A percentile compares a stretch with the other conserved stretches of the same genome.
These are phyloP conservation scores for Betta splendens DNA, from an alignment of 2,797 vertebrate genomes.

Conservation along the genomic window DNA sequence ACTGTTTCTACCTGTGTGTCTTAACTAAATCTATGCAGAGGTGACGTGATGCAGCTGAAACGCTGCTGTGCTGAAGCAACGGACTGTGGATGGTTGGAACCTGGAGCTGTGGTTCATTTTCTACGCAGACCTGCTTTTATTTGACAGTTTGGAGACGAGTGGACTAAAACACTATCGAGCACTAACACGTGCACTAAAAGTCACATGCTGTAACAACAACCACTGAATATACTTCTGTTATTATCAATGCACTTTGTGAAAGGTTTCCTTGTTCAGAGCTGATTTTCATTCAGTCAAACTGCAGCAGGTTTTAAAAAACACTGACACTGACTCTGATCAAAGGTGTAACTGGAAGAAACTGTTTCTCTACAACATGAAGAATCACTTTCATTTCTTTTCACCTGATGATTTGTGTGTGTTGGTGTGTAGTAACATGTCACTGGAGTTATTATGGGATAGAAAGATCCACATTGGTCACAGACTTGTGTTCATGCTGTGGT, in stretches of 20 bases:
- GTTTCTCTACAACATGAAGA: neutral
- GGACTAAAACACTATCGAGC: no score
- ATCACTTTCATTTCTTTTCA: neutral
- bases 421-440: constrained; percentile 14
- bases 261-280: constrained; percentile 3
- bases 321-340: no score
- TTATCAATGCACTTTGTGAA: constrained; percentile 32
- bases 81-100: no score
- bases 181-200: constrained; percentile 52
- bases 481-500: constrained; percentile 31
- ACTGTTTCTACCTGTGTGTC: constrained; percentile 72
- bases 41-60: constrained; percentile 44
- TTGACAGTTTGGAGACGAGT: no score
- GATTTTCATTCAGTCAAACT: neutral
- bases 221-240: constrained; percentile 8
- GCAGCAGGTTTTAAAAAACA: no score
- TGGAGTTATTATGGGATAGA: constrained; percentile 12
- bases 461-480: constrained; percentile 4
- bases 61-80: constrained; percentile 50
- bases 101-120: no score
- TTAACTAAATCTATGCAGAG: constrained; percentile 75
- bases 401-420: constrained; percentile 1
- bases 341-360: no score
- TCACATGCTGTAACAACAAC: constrained; percentile 31
- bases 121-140: no score